These are phyloP conservation scores for Cottoperca gobio DNA, from an alignment of 2,797 vertebrate species.

Conservation along the genomic window DNA sequence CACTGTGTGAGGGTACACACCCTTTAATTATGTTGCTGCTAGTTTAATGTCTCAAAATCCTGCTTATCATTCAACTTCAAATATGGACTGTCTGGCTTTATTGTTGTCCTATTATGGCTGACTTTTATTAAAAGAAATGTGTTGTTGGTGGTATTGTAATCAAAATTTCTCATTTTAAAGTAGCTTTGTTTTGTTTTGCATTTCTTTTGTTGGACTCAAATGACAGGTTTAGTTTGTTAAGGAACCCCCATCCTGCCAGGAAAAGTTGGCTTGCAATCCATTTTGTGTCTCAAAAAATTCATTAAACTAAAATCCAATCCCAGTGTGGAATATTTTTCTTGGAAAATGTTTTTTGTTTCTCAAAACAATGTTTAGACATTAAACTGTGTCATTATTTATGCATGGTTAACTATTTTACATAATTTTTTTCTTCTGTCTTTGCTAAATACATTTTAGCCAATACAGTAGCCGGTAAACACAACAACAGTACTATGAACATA, in stretches of 20 bases:
- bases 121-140: constrained; percentile 55
- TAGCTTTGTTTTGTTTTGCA: constrained; percentile 50
- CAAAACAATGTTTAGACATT: not conserved
- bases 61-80: constrained; percentile 82
- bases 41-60: constrained; percentile 80
- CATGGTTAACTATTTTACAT: not conserved
- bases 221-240: constrained; percentile 43
- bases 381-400: not conserved
- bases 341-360: not conserved
- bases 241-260: constrained; percentile 37
- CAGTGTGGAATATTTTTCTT: constrained; percentile 8
- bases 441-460: too few species aligned
- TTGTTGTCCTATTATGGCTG: constrained; percentile 47
- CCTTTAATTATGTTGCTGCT: constrained; percentile 73
- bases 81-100: constrained; percentile 53
- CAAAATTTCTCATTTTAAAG: constrained; percentile 52
- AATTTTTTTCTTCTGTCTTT: not conserved
- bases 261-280: constrained; percentile 43
- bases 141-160: constrained; percentile 48
- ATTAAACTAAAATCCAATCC: constrained; percentile 62
- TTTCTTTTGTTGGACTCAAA: constrained; percentile 46
- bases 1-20: constrained; percentile 75
- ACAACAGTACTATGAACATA: not conserved
- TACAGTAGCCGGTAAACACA: not conserved
- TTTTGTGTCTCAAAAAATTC: constrained; percentile 61